A percentile compares a stretch with the other conserved stretches of the same genome.
Conservation (phyloP, 2,888 invertebrate genomes). For the Idaea biselata region DNA sequence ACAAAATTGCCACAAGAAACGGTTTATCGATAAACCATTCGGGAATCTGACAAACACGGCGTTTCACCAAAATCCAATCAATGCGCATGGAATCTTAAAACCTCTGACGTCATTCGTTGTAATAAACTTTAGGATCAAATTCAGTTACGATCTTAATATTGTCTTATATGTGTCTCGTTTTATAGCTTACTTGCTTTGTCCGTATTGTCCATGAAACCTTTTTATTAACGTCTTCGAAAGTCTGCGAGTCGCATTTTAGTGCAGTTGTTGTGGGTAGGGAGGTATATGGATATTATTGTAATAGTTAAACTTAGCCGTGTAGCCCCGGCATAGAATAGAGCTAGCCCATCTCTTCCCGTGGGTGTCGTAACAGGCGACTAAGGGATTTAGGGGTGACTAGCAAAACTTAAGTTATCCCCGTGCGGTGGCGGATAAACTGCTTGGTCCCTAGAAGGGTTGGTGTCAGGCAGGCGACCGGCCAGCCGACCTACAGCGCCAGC, state of each 20-base stretch:
- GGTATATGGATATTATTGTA: neutral
- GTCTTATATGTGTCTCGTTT: conserved; percentile 31
- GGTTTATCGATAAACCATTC: conserved; percentile 3
- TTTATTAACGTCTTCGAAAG: neutral
- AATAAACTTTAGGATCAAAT: conserved; percentile 42
- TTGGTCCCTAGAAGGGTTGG: no score
- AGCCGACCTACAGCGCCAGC: no score
- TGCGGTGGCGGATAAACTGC: no score
- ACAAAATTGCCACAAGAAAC: neutral
- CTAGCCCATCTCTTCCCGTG: no score
- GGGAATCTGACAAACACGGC: conserved; percentile 6
- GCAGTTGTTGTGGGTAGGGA: neutral
- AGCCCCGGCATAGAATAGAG: no score
- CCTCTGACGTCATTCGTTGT: conserved; percentile 28
- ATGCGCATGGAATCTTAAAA: conserved; percentile 30
- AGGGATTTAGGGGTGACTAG: no score
- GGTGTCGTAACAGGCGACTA: no score
- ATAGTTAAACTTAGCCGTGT: no score
- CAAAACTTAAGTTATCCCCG: no score
- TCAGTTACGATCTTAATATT: conserved; percentile 34
- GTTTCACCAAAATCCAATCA: conserved; percentile 12
- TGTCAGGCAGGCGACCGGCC: no score
- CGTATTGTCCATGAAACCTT: neutral
- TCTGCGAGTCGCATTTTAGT: neutral
- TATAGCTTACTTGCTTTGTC: conserved; percentile 22